phyloP scores from a whole-genome alignment of 2,797 vertebrate species.

The Karalla daura region DNA sequence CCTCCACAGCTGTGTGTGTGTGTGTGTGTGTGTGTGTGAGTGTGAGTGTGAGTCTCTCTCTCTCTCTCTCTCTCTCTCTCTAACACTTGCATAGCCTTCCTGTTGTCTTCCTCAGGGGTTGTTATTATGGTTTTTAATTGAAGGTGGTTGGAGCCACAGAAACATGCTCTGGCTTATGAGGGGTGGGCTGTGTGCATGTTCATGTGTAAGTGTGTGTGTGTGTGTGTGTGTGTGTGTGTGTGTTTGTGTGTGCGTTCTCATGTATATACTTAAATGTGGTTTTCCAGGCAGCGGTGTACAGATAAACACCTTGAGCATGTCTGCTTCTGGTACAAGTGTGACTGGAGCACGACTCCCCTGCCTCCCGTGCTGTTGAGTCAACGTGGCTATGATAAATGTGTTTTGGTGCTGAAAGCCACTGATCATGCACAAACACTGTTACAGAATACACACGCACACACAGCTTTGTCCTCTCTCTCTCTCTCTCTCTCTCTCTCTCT shows the following conservation, averaged over 20 bases:
- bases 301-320: slow-evolving; percentile 12
- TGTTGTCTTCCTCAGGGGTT: slow-evolving; percentile 48
- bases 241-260: slow-evolving; percentile 8
- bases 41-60: background rate
- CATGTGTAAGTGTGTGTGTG: slow-evolving; percentile 27
- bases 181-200: slow-evolving; percentile 56
- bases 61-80: background rate
- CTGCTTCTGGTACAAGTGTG: slow-evolving; percentile 1
- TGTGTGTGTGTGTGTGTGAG: slow-evolving; percentile 15
- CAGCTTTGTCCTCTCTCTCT: no score
- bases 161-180: slow-evolving; percentile 63
- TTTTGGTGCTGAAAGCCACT: slow-evolving; percentile 27
- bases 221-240: slow-evolving; percentile 16
- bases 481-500: no score
- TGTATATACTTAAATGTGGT: slow-evolving; percentile 3
- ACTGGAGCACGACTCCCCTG: slow-evolving; percentile 13
- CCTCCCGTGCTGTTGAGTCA: slow-evolving; percentile 25
- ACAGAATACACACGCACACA: slow-evolving; percentile 24
- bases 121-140: slow-evolving; percentile 51
- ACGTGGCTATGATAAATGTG: slow-evolving; percentile 32
- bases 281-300: background rate
- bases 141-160: slow-evolving; percentile 37
- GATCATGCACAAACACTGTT: slow-evolving; percentile 17
- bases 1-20: slow-evolving; percentile 41
- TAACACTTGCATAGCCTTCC: slow-evolving; percentile 18